Base-by-base conservation (phyloP, 2,888 invertebrate species). In the Lasius platythorax region DNA sequence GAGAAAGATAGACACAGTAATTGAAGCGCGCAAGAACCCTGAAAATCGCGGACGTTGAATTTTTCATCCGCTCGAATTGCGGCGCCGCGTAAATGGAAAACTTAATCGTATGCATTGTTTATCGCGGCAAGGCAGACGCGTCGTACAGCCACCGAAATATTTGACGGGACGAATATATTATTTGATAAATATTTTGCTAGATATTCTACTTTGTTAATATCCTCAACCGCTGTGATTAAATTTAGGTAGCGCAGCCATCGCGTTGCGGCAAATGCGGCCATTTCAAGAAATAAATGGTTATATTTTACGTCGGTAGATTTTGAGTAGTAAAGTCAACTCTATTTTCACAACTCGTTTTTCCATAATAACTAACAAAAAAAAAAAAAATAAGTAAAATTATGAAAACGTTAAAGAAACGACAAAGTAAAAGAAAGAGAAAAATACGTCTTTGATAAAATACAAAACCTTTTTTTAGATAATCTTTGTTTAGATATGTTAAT, bases 21-120 rank as follows among this genome's bases (percentile, higher is more conserved):
- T 81, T 81, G 74, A 73, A 61, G 74, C 74, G 79, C 61, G 79
- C 72, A 61, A 74, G 74, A 43, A 72, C 46, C 73, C 79, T 73
- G 79, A 73, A 81, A 81, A 74, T 73, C 63, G 79, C 46, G 43
- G 23, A 1, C 43, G 74, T 12, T 73, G 75, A 81, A 81, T 74
- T 74, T 74, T 74, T 81, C 74, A 74, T 74, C 12, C 61, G 61
- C 74, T 46, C 79, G 73, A 79, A 79, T 81, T 81, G 79, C 79
- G 46, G 23, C 61, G 74, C 58, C 33, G 79, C 33, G 79, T 23
- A 81, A 81, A 81, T 81, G 75, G 79, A 81, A 81, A 81, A 81
- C 79, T 73, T 74, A 79, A 79, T 79, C 74, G 79, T 79, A 73
- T 79, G 75, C 74, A 74, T 74, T 81, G 79, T 74, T 81, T 73